These are phyloP conservation scores for Oenanthe oenanthe DNA, from an alignment of 2,113 vertebrate genomes.

Conservation along the genomic window DNA sequence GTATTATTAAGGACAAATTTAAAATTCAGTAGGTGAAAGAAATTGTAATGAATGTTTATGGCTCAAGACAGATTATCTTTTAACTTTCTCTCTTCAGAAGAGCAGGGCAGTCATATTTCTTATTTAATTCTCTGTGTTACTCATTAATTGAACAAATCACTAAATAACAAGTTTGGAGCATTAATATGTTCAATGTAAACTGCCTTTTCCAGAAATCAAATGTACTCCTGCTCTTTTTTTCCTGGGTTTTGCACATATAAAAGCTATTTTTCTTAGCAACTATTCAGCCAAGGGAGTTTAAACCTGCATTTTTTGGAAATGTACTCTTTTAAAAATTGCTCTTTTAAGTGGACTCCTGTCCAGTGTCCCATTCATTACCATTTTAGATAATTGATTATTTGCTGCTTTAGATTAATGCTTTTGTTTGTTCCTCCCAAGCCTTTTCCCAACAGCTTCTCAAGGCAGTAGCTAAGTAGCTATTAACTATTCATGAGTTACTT, in stretches of 20 bases:
- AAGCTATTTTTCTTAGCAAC: background rate
- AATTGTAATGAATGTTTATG: background rate
- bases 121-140: background rate
- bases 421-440: background rate
- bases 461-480: constrained; percentile 9
- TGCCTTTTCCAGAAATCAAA: background rate
- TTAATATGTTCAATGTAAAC: background rate
- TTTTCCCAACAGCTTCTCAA: background rate
- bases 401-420: background rate
- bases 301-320: background rate
- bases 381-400: background rate
- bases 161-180: background rate
- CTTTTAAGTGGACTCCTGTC: background rate
- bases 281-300: background rate
- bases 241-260: background rate
- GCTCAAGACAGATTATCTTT: background rate
- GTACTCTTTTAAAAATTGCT: background rate
- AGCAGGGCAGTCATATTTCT: background rate
- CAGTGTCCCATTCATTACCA: background rate
- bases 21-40: background rate
- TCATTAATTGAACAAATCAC: background rate
- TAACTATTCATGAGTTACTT: constrained; percentile 29
- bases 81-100: background rate
- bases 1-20: background rate
- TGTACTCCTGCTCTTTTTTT: background rate